Evolutionary conservation across 2,888 invertebrate species (phyloP).

Genomic region (Heteromyza rotundicornis): DNA sequence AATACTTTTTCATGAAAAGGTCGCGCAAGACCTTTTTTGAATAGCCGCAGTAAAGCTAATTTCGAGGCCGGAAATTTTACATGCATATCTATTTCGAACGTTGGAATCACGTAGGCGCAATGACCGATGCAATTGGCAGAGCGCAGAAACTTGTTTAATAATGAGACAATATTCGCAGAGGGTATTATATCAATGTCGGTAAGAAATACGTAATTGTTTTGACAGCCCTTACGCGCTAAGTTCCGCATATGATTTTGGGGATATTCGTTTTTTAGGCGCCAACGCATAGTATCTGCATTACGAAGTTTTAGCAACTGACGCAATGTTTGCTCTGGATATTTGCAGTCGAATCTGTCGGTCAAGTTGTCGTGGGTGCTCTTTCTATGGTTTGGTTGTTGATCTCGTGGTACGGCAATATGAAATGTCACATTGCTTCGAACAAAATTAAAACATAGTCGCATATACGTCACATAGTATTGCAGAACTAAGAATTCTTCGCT

Average conservation of each 20-base stretch:
- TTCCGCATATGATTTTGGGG: slow-evolving; percentile 91
- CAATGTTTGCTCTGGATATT: slow-evolving; percentile 71
- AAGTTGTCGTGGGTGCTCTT: slow-evolving; percentile 40
- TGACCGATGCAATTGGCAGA: slow-evolving; percentile 66
- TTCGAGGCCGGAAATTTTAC: slow-evolving; percentile 83
- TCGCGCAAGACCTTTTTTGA: slow-evolving; percentile 80
- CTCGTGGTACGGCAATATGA: slow-evolving; percentile 76
- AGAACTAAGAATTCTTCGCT: slow-evolving; percentile 78
- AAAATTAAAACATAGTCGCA: slow-evolving; percentile 76
- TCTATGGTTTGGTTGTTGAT: slow-evolving; percentile 35
- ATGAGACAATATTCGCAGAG: slow-evolving; percentile 73
- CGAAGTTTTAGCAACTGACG: slow-evolving; percentile 68
- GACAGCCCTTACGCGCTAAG: slow-evolving; percentile 83
- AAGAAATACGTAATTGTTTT: slow-evolving; percentile 79
- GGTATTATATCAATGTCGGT: slow-evolving; percentile 91
- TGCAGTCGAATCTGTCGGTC: slow-evolving; percentile 66
- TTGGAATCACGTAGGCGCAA: slow-evolving; percentile 90
- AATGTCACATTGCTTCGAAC: slow-evolving; percentile 77
- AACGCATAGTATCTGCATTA: slow-evolving; percentile 70
- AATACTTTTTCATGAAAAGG: slow-evolving; percentile 92
- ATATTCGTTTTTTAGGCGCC: slow-evolving; percentile 79
- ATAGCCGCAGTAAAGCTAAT: slow-evolving; percentile 75
- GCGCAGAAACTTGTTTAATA: slow-evolving; percentile 73
- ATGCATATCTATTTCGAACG: slow-evolving; percentile 83
- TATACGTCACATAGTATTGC: slow-evolving; percentile 76